Percentiles rank a stretch among this genome's conserved stretches.
phyloP scores from a whole-genome alignment of 2,113 vertebrate genomes.

The Dryoscopus gambensis region DNA sequence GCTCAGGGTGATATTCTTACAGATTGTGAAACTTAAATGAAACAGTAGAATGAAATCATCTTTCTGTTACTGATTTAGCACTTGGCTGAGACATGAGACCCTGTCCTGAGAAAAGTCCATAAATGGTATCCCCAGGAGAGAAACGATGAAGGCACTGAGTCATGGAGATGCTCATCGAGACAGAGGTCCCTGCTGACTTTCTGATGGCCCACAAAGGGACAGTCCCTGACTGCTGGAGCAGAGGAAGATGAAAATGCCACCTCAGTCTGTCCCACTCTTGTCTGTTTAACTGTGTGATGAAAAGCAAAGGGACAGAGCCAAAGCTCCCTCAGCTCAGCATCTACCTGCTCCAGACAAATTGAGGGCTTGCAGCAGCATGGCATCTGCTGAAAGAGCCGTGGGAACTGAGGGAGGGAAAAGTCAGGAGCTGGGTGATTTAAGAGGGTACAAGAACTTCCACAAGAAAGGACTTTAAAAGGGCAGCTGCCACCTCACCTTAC shows the following conservation, averaged over 20 bases:
- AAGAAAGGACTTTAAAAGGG: not conserved
- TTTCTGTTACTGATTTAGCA: constrained; percentile 59
- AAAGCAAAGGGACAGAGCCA: not conserved
- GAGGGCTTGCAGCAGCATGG: not conserved
- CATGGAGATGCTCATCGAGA: constrained; percentile 18
- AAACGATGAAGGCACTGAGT: constrained; percentile 14
- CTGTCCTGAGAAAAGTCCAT: constrained; percentile 53
- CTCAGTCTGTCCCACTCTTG: not conserved
- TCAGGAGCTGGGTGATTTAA: not conserved
- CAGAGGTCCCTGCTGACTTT: not conserved
- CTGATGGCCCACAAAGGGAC: not conserved
- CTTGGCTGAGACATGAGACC: constrained; percentile 37
- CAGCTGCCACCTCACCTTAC: not conserved
- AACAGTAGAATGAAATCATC: constrained; percentile 64
- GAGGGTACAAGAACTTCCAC: not conserved
- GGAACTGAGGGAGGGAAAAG: not conserved
- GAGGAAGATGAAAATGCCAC: not conserved
- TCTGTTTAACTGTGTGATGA: not conserved
- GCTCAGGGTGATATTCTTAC: constrained; percentile 40
- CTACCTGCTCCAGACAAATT: not conserved
- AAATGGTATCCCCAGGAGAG: constrained; percentile 54
- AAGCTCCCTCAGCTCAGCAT: not conserved
- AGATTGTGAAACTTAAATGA: constrained; percentile 52
- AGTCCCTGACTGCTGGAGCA: not conserved
- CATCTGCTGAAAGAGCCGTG: not conserved